These are phyloP conservation scores for Penaeus vannamei DNA, from an alignment of 1,140 invertebrate genomes.

Conservation along the genomic window DNA sequence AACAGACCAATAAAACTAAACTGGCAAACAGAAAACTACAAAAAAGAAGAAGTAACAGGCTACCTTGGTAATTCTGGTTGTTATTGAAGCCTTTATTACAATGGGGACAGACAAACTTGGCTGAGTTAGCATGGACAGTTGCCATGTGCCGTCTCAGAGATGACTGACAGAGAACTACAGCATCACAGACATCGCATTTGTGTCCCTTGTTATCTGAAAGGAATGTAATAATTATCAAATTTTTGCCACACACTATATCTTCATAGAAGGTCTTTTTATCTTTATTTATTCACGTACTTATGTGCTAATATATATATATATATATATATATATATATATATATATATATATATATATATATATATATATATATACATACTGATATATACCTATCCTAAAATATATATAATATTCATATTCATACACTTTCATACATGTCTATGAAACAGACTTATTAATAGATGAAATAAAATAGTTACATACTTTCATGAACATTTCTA, in stretches of 20 bases:
- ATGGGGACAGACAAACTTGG: slow-evolving; percentile 45
- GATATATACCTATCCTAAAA: too few relatives aligned
- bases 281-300: too few relatives aligned
- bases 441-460: too few relatives aligned
- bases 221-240: too few relatives aligned
- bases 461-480: background rate
- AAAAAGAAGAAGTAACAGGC: background rate
- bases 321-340: too few relatives aligned
- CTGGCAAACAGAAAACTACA: background rate
- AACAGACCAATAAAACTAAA: background rate
- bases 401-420: too few relatives aligned
- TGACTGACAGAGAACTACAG: slow-evolving; percentile 34
- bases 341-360: too few relatives aligned
- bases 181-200: slow-evolving; percentile 36
- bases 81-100: slow-evolving; percentile 58
- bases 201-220: slow-evolving; percentile 27
- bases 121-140: slow-evolving; percentile 43
- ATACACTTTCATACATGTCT: too few relatives aligned
- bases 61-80: slow-evolving; percentile 54
- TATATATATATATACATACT: too few relatives aligned
- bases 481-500: slow-evolving; percentile 41
- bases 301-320: too few relatives aligned
- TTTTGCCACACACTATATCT: too few relatives aligned
- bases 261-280: too few relatives aligned
- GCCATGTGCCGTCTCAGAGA: slow-evolving; percentile 50